phyloP scores from a whole-genome alignment of 1,140 invertebrate genomes.

The Cydia amplana region DNA sequence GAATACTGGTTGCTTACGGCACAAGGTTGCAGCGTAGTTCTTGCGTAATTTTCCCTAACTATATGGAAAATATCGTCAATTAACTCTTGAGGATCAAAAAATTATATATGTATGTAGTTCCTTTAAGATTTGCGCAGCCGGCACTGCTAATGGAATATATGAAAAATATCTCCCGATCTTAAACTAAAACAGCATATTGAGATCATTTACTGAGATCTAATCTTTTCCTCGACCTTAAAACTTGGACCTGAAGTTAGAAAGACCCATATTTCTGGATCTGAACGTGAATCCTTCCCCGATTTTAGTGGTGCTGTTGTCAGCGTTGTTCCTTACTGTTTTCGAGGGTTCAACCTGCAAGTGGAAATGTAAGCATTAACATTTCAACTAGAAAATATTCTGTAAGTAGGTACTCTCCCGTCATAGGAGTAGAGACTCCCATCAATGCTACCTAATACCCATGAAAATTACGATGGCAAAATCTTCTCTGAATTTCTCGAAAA shows the following conservation, averaged over 20 bases:
- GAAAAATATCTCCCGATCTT: conserved; percentile 37
- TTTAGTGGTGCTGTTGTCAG: conserved; percentile 38
- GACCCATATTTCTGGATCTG: conserved; percentile 56
- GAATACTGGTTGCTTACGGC: no score
- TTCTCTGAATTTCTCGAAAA: not conserved
- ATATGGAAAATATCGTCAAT: no score
- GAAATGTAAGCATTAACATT: conserved; percentile 1
- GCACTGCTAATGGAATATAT: conserved; percentile 34
- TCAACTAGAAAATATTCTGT: no score
- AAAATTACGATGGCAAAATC: not conserved
- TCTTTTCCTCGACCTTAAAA: conserved; percentile 46
- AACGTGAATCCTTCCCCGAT: conserved; percentile 55
- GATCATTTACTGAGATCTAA: not conserved
- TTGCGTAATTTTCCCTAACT: no score
- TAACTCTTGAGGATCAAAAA: no score
- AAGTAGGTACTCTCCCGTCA: no score
- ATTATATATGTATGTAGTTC: not conserved
- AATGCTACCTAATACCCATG: not conserved
- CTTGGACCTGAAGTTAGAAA: conserved; percentile 61
- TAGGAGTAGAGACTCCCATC: no score
- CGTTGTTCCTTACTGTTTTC: conserved; percentile 56
- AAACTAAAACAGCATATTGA: not conserved
- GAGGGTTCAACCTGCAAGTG: conserved; percentile 65
- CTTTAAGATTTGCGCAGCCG: not conserved
- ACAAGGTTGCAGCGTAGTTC: no score